phyloP scores from a whole-genome alignment of 30 jellyfish, hydroid and myxozoan genomes.

The Haliclystus octoradiatus region DNA sequence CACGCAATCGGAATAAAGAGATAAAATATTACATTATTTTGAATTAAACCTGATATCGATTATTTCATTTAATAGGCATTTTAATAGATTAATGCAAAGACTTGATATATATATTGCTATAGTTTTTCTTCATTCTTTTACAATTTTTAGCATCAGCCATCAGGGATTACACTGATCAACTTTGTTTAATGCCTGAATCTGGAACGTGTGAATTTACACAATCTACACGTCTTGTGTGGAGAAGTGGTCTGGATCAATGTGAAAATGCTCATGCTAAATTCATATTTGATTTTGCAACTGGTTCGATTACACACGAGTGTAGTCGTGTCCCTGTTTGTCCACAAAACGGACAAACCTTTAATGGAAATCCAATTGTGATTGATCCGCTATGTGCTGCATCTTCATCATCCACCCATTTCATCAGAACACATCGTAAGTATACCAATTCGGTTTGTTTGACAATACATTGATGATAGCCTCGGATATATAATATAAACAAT shows the following conservation, averaged over 20 bases:
- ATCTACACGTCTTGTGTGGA: constrained; percentile 37
- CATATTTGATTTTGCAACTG: constrained; percentile 50
- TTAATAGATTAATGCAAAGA: too few relatives aligned
- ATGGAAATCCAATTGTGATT: constrained; percentile 7
- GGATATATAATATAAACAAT: too few relatives aligned
- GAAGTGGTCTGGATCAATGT: constrained; percentile 48
- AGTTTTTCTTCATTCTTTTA: too few relatives aligned
- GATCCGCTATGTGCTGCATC: constrained; percentile 48
- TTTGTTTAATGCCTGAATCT: constrained; percentile 58
- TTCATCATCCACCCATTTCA: too few relatives aligned
- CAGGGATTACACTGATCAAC: constrained; percentile 7
- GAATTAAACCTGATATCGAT: too few relatives aligned
- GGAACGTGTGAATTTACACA: constrained; percentile 71
- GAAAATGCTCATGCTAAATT: constrained; percentile 53
- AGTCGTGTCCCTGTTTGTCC: constrained; percentile 83
- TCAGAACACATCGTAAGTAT: too few relatives aligned
- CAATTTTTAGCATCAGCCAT: constrained; percentile 41
- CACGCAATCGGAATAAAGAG: too few relatives aligned
- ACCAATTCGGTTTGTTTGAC: too few relatives aligned
- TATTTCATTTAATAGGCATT: too few relatives aligned
- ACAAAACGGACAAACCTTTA: constrained; percentile 15
- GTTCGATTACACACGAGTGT: constrained; percentile 64
- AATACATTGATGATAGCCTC: too few relatives aligned
- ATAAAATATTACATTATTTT: too few relatives aligned
- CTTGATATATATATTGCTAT: too few relatives aligned